Evolutionary conservation across 2,888 invertebrate genomes (phyloP).

Genomic region (Orthosia gracilis): DNA sequence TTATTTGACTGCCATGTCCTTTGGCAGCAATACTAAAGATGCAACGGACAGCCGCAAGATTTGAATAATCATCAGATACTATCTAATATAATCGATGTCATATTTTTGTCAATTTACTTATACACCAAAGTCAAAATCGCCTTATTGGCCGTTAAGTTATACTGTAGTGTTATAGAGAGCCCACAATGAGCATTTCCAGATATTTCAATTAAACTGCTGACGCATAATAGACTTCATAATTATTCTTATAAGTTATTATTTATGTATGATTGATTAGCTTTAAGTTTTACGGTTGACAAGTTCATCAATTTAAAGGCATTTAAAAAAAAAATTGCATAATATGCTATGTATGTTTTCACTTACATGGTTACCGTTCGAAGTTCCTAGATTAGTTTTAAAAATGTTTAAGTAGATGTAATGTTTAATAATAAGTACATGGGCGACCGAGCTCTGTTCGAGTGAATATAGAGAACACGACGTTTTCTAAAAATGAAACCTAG

Average conservation of each 20-base stretch:
- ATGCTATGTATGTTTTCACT: slow-evolving; percentile 41
- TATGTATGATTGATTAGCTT: slow-evolving; percentile 30
- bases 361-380: slow-evolving; percentile 54
- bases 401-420: slow-evolving; percentile 19
- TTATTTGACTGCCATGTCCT: slow-evolving; percentile 9
- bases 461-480: no score
- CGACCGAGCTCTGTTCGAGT: no score
- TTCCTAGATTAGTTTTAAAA: slow-evolving; percentile 62
- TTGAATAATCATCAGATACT: slow-evolving; percentile 31
- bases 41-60: not conserved
- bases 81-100: slow-evolving; percentile 36
- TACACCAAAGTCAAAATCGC: slow-evolving; percentile 54
- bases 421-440: slow-evolving; percentile 25
- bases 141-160: slow-evolving; percentile 29
- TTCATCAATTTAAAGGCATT: slow-evolving; percentile 43
- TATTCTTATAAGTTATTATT: slow-evolving; percentile 42
- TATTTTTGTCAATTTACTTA: slow-evolving; percentile 57
- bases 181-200: slow-evolving; percentile 48
- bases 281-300: slow-evolving; percentile 28
- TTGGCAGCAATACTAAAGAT: slow-evolving; percentile 7
- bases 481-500: no score
- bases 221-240: slow-evolving; percentile 35
- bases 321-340: slow-evolving; percentile 49
- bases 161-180: slow-evolving; percentile 24
- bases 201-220: slow-evolving; percentile 28